Base-by-base conservation (phyloP, 2,888 invertebrate species). In the Baccha elongata region DNA sequence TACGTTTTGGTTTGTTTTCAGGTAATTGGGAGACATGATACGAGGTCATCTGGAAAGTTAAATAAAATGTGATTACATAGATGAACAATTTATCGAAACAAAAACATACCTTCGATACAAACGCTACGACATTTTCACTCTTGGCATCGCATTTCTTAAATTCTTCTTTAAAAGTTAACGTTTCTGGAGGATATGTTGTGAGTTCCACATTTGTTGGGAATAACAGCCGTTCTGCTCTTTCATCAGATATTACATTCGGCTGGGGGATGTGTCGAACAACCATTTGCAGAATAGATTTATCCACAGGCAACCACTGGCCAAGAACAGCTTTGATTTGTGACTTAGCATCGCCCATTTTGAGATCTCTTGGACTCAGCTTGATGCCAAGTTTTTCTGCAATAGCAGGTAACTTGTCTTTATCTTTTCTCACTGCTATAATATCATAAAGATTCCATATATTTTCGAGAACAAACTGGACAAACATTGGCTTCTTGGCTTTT, bases 391-490 rank as follows among this genome's bases (percentile, higher is more conserved):
- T 96, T 52, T 94, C 93, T 17, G 95, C 93, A 86, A 97, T 88
- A 6, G 85, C 84, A 0, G 93, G 92, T 5, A 95, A 91, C 90
- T 95, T 95, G 21, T 94, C 94, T 86, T 94, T 95, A 85, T 96
- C 96, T 90, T 95, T 94, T 85, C 95, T 91, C 11, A 96, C 89
- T 2, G 94, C 92, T 69, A 98, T 92, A 0, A 95, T 95, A 75
- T 98, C 96, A 89, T 99, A 99, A 26, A 98, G 92, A 85, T 94
- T 93, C 95, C 98, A 97, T 50, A 99, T 92, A 87, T 97, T 98
- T 87, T 98, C 98, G 79, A 99, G 91, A 67, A 98, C 94, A 52
- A 99, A 93, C 89, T 97, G 97, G 1, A 97, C 97, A 91, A 99
- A 99, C 85, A 99, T 91, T 0, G 98, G 97, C 87, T 96, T 96